Evolutionary conservation across 2,797 vertebrate species (phyloP).

Genomic region (Discoglossus pictus): DNA sequence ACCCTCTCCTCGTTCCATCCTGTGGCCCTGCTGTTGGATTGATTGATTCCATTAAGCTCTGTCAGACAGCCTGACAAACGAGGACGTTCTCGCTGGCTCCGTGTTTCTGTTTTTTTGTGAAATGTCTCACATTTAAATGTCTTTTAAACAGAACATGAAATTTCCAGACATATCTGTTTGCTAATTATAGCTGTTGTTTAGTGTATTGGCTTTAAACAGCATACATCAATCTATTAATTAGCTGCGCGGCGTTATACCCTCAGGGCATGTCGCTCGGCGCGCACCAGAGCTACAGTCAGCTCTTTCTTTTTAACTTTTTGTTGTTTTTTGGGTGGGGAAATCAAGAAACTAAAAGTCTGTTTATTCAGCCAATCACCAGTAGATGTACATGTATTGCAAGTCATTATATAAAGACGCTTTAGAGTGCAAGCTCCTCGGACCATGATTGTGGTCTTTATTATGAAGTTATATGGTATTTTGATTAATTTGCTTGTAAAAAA

Average conservation of each 20-base stretch:
- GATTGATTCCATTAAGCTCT: slow-evolving; percentile 23
- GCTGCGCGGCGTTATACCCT: slow-evolving; percentile 60
- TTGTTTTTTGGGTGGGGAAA: neutral
- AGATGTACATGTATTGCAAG: too few species aligned
- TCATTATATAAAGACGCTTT: too few species aligned
- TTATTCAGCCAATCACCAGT: too few species aligned
- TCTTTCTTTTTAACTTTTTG: slow-evolving; percentile 13
- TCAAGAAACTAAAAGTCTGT: too few species aligned
- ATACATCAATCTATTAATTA: slow-evolving; percentile 63
- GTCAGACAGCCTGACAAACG: slow-evolving; percentile 34
- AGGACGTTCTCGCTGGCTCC: slow-evolving; percentile 28
- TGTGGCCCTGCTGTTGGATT: slow-evolving; percentile 3
- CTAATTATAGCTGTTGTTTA: slow-evolving; percentile 61
- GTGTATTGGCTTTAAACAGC: slow-evolving; percentile 59
- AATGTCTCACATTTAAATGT: slow-evolving; percentile 41
- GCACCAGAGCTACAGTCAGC: neutral
- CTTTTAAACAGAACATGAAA: slow-evolving; percentile 46
- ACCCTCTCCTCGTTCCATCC: neutral
- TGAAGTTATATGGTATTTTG: too few species aligned
- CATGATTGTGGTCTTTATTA: too few species aligned
- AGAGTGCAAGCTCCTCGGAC: too few species aligned
- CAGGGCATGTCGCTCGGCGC: slow-evolving; percentile 57
- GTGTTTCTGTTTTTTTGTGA: slow-evolving; percentile 18
- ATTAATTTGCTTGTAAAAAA: too few species aligned
- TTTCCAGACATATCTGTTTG: slow-evolving; percentile 60